Evolutionary conservation across 2,113 vertebrate genomes (phyloP).

Genomic region (Dipodomys ordii): DNA sequence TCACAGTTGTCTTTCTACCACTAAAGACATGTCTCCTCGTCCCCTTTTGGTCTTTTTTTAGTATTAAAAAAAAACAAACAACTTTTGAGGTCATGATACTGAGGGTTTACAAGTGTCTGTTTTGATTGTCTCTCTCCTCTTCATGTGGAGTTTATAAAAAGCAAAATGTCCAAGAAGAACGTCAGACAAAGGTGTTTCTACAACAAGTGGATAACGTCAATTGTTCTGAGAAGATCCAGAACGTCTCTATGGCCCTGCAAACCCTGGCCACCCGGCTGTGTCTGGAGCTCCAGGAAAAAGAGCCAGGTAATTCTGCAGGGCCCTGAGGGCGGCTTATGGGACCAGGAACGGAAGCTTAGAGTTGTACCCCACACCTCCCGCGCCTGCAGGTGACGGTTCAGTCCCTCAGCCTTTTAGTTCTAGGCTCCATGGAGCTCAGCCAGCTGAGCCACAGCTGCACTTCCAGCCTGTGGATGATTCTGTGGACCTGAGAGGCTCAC

Average conservation of each 20-base stretch:
- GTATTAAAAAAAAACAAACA: not conserved
- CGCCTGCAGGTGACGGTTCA: no score
- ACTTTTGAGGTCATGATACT: not conserved
- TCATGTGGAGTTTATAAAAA: conserved; percentile 42
- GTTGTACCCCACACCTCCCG: no score
- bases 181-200: conserved; percentile 63
- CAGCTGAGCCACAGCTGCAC: no score
- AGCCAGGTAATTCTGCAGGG: conserved; percentile 48
- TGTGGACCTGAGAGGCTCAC: no score
- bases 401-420: no score
- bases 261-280: conserved; percentile 62
- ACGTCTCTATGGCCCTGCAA: conserved; percentile 50
- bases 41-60: not conserved
- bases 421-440: no score
- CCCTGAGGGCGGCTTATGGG: not conserved
- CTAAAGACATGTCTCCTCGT: not conserved
- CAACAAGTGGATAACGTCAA: conserved; percentile 24
- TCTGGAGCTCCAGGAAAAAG: not conserved
- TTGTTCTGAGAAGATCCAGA: not conserved
- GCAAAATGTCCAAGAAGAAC: conserved; percentile 58
- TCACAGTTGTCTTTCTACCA: no score
- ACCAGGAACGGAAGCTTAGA: not conserved
- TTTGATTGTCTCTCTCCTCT: not conserved
- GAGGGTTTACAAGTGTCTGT: not conserved
- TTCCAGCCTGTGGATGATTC: no score